Percentiles rank a stretch among this genome's conserved stretches.
These are phyloP conservation scores for Octodonta nipae DNA, from an alignment of 2,888 invertebrate species.

Conservation along the genomic window DNA sequence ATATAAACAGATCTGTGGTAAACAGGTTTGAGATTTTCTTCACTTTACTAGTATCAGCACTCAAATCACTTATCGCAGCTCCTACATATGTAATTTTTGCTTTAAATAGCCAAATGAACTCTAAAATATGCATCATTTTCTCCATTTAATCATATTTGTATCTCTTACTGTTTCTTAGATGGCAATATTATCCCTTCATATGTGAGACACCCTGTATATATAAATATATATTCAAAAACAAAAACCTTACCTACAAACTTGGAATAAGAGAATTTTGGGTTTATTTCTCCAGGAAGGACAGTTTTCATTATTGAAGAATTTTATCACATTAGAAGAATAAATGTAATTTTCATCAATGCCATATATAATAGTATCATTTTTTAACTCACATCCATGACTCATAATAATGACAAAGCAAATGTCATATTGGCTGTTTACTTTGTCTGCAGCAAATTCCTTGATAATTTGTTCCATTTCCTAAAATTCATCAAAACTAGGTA, in stretches of 20 bases:
- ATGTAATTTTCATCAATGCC: conserved; percentile 44
- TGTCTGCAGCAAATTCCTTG: conserved; percentile 32
- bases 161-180: no score
- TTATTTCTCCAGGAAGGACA: conserved; percentile 43
- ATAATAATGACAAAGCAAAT: conserved; percentile 52
- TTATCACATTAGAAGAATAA: conserved; percentile 40
- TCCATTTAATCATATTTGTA: no score
- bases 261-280: conserved; percentile 60
- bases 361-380: conserved; percentile 39
- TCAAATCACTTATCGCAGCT: no score
- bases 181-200: no score
- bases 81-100: no score
- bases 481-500: conserved; percentile 3
- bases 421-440: conserved; percentile 38
- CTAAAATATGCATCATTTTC: no score
- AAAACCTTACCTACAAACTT: conserved; percentile 47
- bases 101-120: no score
- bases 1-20: no score
- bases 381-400: conserved; percentile 46
- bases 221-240: no score
- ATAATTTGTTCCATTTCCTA: conserved; percentile 36
- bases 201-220: no score
- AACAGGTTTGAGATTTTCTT: no score
- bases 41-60: no score
- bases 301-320: conserved; percentile 43